Evolutionary conservation across 2,888 invertebrate genomes (phyloP).

Genomic region (Drosophila hamatofila): DNA sequence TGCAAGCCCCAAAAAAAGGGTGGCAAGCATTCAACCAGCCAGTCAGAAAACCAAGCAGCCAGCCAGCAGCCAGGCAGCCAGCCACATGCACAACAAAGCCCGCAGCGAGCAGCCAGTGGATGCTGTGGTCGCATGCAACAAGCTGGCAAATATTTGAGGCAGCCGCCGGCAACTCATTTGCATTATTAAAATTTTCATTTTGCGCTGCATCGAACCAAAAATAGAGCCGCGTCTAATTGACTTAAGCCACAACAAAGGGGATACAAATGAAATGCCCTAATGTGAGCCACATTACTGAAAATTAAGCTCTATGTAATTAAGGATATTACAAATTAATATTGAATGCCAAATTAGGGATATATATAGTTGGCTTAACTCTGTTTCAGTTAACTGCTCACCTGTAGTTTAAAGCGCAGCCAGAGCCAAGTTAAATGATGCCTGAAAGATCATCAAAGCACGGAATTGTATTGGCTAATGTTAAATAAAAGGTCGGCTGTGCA

Average conservation of each 20-base stretch:
- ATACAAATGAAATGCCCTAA: conserved; percentile 19
- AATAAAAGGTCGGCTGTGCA: conserved; percentile 3
- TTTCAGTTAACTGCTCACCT: not conserved
- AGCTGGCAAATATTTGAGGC: conserved; percentile 54
- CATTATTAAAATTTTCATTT: conserved; percentile 79
- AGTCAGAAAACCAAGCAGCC: not conserved
- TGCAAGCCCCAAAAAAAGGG: not conserved
- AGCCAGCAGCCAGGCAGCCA: not conserved
- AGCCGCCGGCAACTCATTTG: conserved; percentile 59
- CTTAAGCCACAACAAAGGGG: conserved; percentile 27
- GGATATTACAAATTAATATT: not conserved
- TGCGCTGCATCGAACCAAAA: conserved; percentile 39
- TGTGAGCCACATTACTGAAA: not conserved
- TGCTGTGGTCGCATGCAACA: conserved; percentile 70
- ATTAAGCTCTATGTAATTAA: not conserved
- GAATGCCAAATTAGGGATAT: not conserved
- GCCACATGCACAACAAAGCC: conserved; percentile 24
- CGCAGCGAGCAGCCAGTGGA: conserved; percentile 10
- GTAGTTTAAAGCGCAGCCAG: not conserved
- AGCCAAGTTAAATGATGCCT: conserved; percentile 13
- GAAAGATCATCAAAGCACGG: conserved; percentile 2
- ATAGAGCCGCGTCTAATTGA: conserved; percentile 45
- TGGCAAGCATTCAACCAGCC: not conserved
- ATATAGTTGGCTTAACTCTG: not conserved
- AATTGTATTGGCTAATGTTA: conserved; percentile 18